Base-by-base conservation (phyloP, 2,113 vertebrate genomes). In the Microcebus murinus region DNA sequence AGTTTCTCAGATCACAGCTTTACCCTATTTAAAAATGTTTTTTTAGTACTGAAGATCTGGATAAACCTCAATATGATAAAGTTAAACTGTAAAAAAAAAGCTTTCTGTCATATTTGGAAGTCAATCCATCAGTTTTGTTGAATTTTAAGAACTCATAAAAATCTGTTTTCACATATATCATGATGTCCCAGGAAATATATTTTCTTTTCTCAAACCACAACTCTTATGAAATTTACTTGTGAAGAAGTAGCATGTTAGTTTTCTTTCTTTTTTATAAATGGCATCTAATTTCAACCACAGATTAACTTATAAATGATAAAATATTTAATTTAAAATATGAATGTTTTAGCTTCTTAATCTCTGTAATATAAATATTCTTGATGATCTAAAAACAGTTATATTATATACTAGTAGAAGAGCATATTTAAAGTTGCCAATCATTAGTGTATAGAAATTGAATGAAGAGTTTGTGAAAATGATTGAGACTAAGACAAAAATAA, bases 81-180 rank as follows among this genome's bases (percentile, higher is more conserved):
- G 18, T 81, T 73, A 90, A 88, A 77, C 9, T 59, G 34, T 21
- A 68, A 36, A 70, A 55, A 55, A 25, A 50, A n/a, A 77, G 50
- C 15, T 80, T 84, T 25, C 36, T 81, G 85, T 92, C 70, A 61
- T 42, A 87, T 27, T 91, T 57, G 50, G 21, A 79, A 76, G 4
- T 67, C 48, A 82, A 85, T 36, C 29, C 9, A 59, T 87, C 34
- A 63, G 50, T 65, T 97, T 91, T 74, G 34, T 29, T 81, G 52
- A 10, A 86, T 85, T 85, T 57, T 91, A 71, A 85, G 42, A 95
- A 84, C 85, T 94, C 73, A 89, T 74, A 92, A 92, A 83, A 95
- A 87, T 10, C 57, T 52, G 18, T 79, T 93, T 87, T 87, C 59
- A 70, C 50, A 91, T 84, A 80, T 68, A 76, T 67, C 68, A 79